Base-by-base conservation (phyloP, 2,797 vertebrate genomes). In the Rhinichthys osculus region DNA sequence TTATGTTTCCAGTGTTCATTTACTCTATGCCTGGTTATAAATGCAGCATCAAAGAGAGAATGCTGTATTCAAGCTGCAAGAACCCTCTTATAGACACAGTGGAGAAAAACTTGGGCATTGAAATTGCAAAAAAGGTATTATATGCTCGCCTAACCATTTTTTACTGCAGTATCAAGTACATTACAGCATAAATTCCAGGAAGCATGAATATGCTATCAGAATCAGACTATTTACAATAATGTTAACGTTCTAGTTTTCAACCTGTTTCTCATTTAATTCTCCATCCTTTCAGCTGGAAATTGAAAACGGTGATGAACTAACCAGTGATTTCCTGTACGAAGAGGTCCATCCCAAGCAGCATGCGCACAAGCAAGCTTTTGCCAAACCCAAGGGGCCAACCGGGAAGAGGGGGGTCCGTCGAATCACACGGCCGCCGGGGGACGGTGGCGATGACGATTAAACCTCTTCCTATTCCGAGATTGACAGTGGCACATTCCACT, bases 51-150 rank as follows among this genome's bases (percentile, higher is more conserved):
- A 94, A 95, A 90, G 97, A 97, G 89, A 93, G 97, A 86, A 97
- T 97, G 97, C 91, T 97, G 4, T 97, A 97, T 89, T 97, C 97
- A 19, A 97, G 96, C 91, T 97, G 97, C 92, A 97, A 97, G 91
- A 96, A 93, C 85, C 95, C 95, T 54, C 92, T 97, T 23, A 88
- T 97, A 82, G 94, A 97, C 89, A 96, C 96, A 33, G 95, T 96
- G 86, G 96, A 97, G 92, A 93, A 91, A 47, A 94, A 95, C 42
- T 57, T 97, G 85, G 93, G 93, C 88, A 96, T 97, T 92, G 93
- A 95, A 83, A 92, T 97, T 52, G 92, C 93, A 73, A 96, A 96
- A 92, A 97, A 97, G 95, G 97, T 97, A 93, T 59, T 30, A 3
- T 10, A 88, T 54, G 2, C 11, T 23, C 21, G 38, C 57, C 73